phyloP scores from a whole-genome alignment of 2,113 vertebrate species.

The Brachypteracias leptosomus region DNA sequence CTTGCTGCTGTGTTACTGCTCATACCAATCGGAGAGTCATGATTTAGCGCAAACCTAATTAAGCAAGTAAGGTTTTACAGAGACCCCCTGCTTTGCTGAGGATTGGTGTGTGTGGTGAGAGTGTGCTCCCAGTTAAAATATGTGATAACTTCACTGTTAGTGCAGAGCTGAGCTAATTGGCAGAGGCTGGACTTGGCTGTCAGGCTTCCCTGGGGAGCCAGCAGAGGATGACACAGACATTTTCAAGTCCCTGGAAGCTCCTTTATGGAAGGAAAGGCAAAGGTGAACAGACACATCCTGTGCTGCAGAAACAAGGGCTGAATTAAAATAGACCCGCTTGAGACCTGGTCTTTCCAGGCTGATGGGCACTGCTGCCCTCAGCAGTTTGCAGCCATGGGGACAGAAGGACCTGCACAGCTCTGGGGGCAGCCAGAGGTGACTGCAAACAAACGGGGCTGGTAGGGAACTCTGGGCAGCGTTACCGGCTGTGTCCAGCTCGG shows the following conservation, averaged over 20 bases:
- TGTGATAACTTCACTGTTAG: fast-evolving
- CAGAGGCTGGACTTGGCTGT: not conserved
- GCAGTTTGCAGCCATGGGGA: not conserved
- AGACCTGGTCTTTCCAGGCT: not conserved
- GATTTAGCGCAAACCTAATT: not conserved
- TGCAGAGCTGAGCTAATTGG: not conserved
- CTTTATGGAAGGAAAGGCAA: not conserved
- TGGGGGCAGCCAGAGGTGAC: not conserved
- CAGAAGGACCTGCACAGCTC: fast-evolving
- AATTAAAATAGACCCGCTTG: not conserved
- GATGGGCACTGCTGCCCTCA: not conserved
- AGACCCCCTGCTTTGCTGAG: not conserved
- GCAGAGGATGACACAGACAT: not conserved
- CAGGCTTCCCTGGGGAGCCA: not conserved
- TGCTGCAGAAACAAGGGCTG: not conserved
- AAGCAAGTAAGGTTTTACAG: not conserved
- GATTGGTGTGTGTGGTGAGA: not conserved
- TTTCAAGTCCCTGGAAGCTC: not conserved
- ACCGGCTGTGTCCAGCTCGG: not conserved
- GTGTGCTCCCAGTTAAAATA: not conserved
- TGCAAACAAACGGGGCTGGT: not conserved
- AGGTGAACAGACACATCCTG: not conserved
- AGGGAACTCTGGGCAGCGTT: fast-evolving
- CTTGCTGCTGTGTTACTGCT: not conserved
- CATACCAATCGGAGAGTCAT: fast-evolving